Evolutionary conservation across 2,888 invertebrate species (phyloP), one percentile per base, ranked within the genome.

Genomic region (Sclerodermus sp.): DNA sequence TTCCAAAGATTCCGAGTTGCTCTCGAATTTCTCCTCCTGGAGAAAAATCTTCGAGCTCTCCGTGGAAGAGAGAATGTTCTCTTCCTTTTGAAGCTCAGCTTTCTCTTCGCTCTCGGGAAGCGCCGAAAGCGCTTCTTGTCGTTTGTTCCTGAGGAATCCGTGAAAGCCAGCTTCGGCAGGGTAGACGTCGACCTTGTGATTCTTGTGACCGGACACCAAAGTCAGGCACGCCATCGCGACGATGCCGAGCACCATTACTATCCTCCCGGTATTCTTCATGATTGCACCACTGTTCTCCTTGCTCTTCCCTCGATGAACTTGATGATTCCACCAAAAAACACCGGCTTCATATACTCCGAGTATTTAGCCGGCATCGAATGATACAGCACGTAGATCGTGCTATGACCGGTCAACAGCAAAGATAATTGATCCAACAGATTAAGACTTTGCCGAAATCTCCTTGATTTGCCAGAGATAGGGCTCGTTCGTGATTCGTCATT

Each of bases 301-400:
- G 3, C 55, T 37, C 12, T 36, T 12, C 16, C 29, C 36, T 36
- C 42, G 6, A 42, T 6, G 15, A 36, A 62, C 49, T 55, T 17
- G 23, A 30, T 43, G 45, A 38, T 16, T 16, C 30, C 17, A 10
- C 6, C 9, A 2, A 2, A 13, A 13, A 15, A 30, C 9, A 17
- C 3, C 29, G 16, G 49, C 49, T 52, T 58, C 45, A 60, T 65
- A 64, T 62, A 58, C 43, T 40, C 42, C 16, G 23, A 16, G 31
- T 12, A 47, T 38, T 42, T 36, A 31, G 42, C 39, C 48, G 38
- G 18, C 44, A 38, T 42, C 32, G 29, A n/a, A 34, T 36, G 38
- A 53, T 49, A 49, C 14, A 47, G 53, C 64, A 64, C 64, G 64
- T 30, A 53, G 41, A 45, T 46, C 62, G 58, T 64, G 65, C 47